A percentile compares a stretch with the other conserved stretches of the same genome.
These are phyloP conservation scores for Oryzias sinensis DNA, from an alignment of 2,797 vertebrate species.

Conservation along the genomic window DNA sequence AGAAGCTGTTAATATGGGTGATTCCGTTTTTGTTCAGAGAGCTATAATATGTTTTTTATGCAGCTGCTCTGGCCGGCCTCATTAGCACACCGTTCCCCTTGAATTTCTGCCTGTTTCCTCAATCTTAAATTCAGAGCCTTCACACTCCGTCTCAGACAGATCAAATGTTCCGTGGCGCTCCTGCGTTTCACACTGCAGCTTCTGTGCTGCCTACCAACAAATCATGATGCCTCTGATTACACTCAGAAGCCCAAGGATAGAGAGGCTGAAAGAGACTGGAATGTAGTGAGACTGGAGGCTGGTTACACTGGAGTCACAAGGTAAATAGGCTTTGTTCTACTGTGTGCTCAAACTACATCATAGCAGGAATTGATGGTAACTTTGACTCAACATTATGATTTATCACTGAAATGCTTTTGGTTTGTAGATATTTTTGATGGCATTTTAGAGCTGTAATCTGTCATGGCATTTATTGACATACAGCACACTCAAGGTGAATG, in stretches of 20 bases:
- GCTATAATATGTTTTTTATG: constrained; percentile 29
- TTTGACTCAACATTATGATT: too few species aligned
- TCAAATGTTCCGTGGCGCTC: constrained; percentile 11
- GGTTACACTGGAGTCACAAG: too few species aligned
- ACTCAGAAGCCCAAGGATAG: constrained; percentile 22
- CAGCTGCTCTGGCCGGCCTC: constrained; percentile 20
- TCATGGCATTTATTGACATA: too few species aligned
- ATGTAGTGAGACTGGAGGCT: constrained; percentile 39
- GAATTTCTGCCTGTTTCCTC: constrained; percentile 28
- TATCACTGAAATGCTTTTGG: too few species aligned
- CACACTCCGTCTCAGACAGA: constrained; percentile 14
- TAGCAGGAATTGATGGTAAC: too few species aligned
- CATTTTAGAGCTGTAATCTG: too few species aligned
- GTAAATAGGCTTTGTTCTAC: too few species aligned
- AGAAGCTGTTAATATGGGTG: constrained; percentile 49
- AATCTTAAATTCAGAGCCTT: constrained; percentile 18
- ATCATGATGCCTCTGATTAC: constrained; percentile 50
- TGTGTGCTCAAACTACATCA: too few species aligned
- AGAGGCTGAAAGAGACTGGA: constrained; percentile 16
- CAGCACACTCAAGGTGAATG: too few species aligned
- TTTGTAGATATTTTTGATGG: too few species aligned
- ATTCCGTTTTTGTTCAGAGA: constrained; percentile 43
- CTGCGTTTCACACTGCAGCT: constrained; percentile 20
- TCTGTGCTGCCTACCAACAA: constrained; percentile 25
- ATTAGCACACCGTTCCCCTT: constrained; percentile 28